Evolutionary conservation across 1,140 invertebrate species (phyloP).

Genomic region (Calephelis virginiensis): DNA sequence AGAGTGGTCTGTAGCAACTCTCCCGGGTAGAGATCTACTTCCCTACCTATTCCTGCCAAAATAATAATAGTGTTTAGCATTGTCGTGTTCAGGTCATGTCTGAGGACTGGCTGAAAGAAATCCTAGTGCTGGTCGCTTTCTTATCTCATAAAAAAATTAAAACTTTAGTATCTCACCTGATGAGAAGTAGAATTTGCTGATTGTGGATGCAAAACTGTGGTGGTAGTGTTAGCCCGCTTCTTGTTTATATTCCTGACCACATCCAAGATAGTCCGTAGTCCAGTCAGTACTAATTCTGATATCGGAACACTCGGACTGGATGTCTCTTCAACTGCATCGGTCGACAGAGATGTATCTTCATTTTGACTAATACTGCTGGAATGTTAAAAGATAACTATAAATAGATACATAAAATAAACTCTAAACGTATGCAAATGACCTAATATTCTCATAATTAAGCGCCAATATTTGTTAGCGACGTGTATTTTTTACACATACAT

Average conservation of each 20-base stretch:
- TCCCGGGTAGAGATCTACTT: too few species aligned
- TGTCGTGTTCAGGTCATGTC: too few species aligned
- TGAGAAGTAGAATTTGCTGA: conserved; percentile 40
- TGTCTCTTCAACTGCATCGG: conserved; percentile 28
- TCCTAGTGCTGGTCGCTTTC: too few species aligned
- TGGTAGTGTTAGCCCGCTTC: conserved; percentile 37
- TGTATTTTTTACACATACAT: too few species aligned
- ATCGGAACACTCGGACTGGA: conserved; percentile 43
- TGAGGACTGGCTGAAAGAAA: too few species aligned
- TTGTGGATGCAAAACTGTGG: conserved; percentile 8
- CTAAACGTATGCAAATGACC: background rate
- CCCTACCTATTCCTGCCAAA: too few species aligned
- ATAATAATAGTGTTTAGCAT: too few species aligned
- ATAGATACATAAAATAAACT: background rate
- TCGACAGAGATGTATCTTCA: conserved; percentile 1
- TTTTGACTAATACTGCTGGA: conserved; percentile 15
- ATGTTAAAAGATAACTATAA: background rate
- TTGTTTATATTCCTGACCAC: conserved; percentile 67
- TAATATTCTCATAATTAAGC: background rate
- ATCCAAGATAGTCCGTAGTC: conserved; percentile 58
- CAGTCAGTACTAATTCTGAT: conserved; percentile 61
- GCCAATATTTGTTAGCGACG: background rate
- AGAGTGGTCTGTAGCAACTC: too few species aligned
- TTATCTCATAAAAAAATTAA: too few species aligned
- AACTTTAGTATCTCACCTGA: conserved; percentile 35